phyloP scores from a whole-genome alignment of 2,797 vertebrate genomes.

The Sarcophilus harrisii region DNA sequence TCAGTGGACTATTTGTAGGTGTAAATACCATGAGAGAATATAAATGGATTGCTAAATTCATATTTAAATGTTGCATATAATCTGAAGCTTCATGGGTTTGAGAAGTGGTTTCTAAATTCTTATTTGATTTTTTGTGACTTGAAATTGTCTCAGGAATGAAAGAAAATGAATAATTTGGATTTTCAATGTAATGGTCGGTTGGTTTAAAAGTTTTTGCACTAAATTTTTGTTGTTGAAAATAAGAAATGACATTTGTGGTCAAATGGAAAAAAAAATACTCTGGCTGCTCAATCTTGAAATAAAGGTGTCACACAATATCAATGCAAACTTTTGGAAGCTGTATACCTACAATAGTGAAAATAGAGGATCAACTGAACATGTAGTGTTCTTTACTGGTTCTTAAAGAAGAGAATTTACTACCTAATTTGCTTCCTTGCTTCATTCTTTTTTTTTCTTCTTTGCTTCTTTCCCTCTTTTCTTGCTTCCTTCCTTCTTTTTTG shows the following conservation, averaged over 20 bases:
- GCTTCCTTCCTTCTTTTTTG: accelerated
- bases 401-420: neutral
- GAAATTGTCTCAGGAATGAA: constrained; percentile 2
- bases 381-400: neutral
- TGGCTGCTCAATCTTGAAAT: neutral
- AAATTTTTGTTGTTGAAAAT: neutral
- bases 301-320: neutral
- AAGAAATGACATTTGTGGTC: neutral
- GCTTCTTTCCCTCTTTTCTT: neutral
- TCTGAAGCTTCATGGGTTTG: neutral
- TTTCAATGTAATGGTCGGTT: neutral
- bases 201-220: neutral
- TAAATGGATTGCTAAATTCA: accelerated
- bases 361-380: neutral
- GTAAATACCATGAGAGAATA: neutral
- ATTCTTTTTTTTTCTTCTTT: neutral
- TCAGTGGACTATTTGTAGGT: neutral
- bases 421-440: neutral
- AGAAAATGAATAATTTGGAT: neutral
- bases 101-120: constrained; percentile 8
- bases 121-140: neutral
- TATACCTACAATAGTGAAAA: neutral
- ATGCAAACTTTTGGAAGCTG: constrained; percentile 2
- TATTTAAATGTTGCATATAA: neutral
- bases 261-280: neutral